Base-by-base conservation (phyloP, 2,888 invertebrate genomes). In the Galerucella nymphaeae region DNA sequence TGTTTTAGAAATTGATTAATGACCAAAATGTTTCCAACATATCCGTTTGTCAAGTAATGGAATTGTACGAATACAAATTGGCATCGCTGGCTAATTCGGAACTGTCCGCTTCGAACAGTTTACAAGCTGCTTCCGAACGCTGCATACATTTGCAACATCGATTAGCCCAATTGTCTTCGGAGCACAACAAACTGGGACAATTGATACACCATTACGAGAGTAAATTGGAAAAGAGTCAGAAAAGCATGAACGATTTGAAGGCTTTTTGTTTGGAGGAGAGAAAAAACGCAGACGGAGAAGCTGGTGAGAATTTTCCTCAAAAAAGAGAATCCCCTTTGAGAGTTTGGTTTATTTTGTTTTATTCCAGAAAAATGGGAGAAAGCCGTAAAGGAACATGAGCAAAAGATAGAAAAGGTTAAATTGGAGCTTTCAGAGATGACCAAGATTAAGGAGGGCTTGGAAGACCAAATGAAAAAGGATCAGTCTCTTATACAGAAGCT, bases 41-140 rank as follows among this genome's bases (percentile, higher is more conserved):
- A 67, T 88, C 91, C 0, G 91, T 91, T 0, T 92, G 92, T 0
- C 90, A 92, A 62, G 90, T 93, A 5, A 93, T 93, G 90, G 93
- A 93, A 83, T 81, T 93, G 74, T 93, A 92, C 71, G 92, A 93
- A 20, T 93, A 92, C 83, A 92, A 93, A 83, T 87, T 93, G 84
- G 88, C 90, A 3, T 84, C 88, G 18, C 87, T 90, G 86, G 85
- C 86, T 11, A 88, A 89, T 74, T 87, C 88, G 0, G 89, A 90
- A 81, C 83, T 87, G 45, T 86, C 87, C 0, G 87, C 89, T 58
- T 86, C 88, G 80, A 85, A 85, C 4, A 89, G 88, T 78, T 84
- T 89, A 50, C 89, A 90, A 81, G 89, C 89, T 0, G 88, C 89
- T 0, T 88, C 87, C 16, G 87, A 87, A 78, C 84, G 88, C 65